These are phyloP conservation scores for Saturnia japonica DNA, from an alignment of 2,888 invertebrate species.

Conservation along the genomic window DNA sequence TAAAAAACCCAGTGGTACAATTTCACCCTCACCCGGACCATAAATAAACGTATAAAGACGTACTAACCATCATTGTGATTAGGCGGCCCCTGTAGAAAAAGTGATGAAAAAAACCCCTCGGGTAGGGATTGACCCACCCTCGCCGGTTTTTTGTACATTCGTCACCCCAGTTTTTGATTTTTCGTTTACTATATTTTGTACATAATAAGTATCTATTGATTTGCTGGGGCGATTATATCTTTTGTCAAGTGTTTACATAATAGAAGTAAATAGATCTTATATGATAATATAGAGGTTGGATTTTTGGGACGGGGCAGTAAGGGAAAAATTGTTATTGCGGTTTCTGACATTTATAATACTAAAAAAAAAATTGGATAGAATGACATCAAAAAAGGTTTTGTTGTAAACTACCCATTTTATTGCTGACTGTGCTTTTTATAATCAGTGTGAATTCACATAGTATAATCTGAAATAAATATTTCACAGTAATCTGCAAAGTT, in stretches of 20 bases:
- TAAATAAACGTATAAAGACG: constrained; percentile 66
- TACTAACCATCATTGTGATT: constrained; percentile 54
- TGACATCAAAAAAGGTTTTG: too few relatives aligned
- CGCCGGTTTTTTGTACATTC: constrained; percentile 50
- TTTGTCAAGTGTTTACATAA: constrained; percentile 4
- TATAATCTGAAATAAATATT: too few relatives aligned
- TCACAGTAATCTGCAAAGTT: too few relatives aligned
- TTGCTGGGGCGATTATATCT: constrained; percentile 28
- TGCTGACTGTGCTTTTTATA: too few relatives aligned
- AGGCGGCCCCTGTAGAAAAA: constrained; percentile 46
- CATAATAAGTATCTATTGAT: constrained; percentile 68
- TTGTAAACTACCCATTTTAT: too few relatives aligned
- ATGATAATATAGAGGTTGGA: background rate
- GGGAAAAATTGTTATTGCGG: too few relatives aligned
- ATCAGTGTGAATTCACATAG: too few relatives aligned
- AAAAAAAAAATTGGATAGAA: too few relatives aligned
- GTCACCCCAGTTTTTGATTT: constrained; percentile 60
- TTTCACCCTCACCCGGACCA: constrained; percentile 34
- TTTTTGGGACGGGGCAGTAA: too few relatives aligned
- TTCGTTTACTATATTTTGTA: constrained; percentile 64
- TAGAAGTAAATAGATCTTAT: background rate
- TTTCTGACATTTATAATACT: too few relatives aligned
- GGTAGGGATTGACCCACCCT: constrained; percentile 52
- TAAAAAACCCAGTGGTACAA: constrained; percentile 28
- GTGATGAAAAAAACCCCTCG: constrained; percentile 49